Evolutionary conservation across 2,113 vertebrate genomes (phyloP), one percentile per base, ranked within the genome.

Genomic region (Hiodon tergisus): DNA sequence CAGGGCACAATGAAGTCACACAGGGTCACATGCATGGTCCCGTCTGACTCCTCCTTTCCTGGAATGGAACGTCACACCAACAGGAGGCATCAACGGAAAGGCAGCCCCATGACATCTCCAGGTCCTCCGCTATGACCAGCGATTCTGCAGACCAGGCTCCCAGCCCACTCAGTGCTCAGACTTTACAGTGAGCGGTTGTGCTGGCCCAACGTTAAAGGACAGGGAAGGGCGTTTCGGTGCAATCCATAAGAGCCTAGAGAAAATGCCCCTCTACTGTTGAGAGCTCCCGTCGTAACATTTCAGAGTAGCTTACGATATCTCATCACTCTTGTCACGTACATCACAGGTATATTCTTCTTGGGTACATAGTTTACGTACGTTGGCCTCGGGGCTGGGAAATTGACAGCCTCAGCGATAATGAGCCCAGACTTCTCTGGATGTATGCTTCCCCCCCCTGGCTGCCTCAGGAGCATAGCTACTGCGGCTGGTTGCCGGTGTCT

Each of bases 1-100:
- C 97, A 99, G 80, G 89, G 93, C 88, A 94, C 90, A 6, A 98
- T 96, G 90, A 98, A 94, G 86, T 99, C 96, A 69, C 97, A 99
- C 78, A 98, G 92, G 0, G 94, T 98, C 90, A 99, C 91, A 61
- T 96, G 93, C 95, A 99, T 96, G 80, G 92, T 89, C 59, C 95
- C 95, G 0, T 88, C 88, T 16, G 89, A 87, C 85, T 97, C 96
- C 0, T 92, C 89, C 84, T 98, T 99, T 74, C 97, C 97, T 99
- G 88, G 31, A 31, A 31, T 31, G 31, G n/a, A 58, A 7, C 31
- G 31, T 31, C 31, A 31, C 31, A 31, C 31, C 31, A 31, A 31
- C 31, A 31, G 31, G 31, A 31, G 31, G 31, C 31, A 31, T 31
- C 31, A 31, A 31, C 31, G 31, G 31, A 31, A 31, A 31, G 31